Base-by-base conservation (phyloP, 2,888 invertebrate genomes). In the Endomychus coccineus region DNA sequence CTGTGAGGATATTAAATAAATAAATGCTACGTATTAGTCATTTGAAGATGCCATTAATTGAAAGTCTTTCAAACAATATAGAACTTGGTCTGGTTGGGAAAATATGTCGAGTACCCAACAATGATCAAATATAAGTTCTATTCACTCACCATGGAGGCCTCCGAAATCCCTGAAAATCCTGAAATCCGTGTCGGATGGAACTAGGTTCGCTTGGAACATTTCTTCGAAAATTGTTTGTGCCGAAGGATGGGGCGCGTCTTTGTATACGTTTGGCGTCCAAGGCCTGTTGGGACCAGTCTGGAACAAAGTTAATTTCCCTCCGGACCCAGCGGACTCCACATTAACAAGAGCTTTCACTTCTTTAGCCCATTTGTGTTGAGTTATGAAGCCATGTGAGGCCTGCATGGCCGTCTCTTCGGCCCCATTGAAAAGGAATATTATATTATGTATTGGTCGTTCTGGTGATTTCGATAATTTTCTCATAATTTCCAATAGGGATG, bases 281-380 rank as follows among this genome's bases (percentile, higher is more conserved):
- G 80, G 74, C 56, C 79, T 77, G 34, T 73, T 68, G 4, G 88
- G 88, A 1, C 86, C 85, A 21, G 83, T 78, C 71, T 96, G 96
- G 58, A 96, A 96, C 4, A 96, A 70, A 36, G 85, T 74, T 51
- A 94, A 89, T 39, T 88, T 80, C 1, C 94, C 95, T 16, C 94
- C 95, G 56, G 84, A 83, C 1, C 96, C 96, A 32, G 86, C 88
- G 0, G 92, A 84, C 62, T 96, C 96, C 48, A 96, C 64, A 65
- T 96, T 96, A 34, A 96, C 75, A 41, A 95, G 82, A 0, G 83
- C 79, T 29, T 77, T 74, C 12, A 86, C 74, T 43, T 82, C 76
- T 40, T 77, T 71, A 0, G 88, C 80, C 95, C 92, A 94, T 48
- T 52, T 72, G 60, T 89, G 89, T 39, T 80, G 71, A 0, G 80